Base-by-base conservation (phyloP, 2,888 invertebrate genomes). In the Meghimatium bilineatum region DNA sequence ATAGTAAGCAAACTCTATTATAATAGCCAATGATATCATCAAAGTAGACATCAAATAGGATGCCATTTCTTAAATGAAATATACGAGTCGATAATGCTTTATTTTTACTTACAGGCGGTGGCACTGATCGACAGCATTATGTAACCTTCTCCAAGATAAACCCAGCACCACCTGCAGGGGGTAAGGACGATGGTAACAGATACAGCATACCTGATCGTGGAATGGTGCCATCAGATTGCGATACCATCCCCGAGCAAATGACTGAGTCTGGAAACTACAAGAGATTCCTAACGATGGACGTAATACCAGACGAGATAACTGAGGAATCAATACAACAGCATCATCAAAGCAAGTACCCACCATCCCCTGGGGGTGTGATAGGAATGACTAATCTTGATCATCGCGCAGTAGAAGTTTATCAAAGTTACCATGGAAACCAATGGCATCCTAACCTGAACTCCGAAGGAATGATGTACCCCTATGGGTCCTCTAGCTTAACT, bases 241-340 rank as follows among this genome's bases (percentile, higher is more conserved):
- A 78, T 44, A 34, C 0, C 20, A 75, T 78, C 34, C 44, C 66
- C 6, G 89, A 88, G 32, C 87, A 88, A 44, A 87, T 89, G 86
- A 87, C 89, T 1, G 90, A 90, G 36, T 87, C 88, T 10, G 88
- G 89, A 49, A 87, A 88, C 49, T 89, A 89, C 84, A 89, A 89
- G 56, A 86, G 88, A 74, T 89, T 87, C 69, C 81, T 89, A 60
- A 85, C 87, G 66, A 77, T 89, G 69, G 90, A 90, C 67, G 85
- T 89, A n/a, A 87, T 86, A 67, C 83, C 88, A 1, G 88, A 89
- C 69, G 88, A 83, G 60, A n/a, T 78, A n/a, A 86, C 38, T 29
- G 82, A 77, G 86, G 26, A 88, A 87, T 76, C 84, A 79, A 36
- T 80, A 72, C 52, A 67, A 72, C 63, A 72, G 38, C 83, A 85